Evolutionary conservation across 2,888 invertebrate genomes (phyloP).

Genomic region (Perdita meconis): DNA sequence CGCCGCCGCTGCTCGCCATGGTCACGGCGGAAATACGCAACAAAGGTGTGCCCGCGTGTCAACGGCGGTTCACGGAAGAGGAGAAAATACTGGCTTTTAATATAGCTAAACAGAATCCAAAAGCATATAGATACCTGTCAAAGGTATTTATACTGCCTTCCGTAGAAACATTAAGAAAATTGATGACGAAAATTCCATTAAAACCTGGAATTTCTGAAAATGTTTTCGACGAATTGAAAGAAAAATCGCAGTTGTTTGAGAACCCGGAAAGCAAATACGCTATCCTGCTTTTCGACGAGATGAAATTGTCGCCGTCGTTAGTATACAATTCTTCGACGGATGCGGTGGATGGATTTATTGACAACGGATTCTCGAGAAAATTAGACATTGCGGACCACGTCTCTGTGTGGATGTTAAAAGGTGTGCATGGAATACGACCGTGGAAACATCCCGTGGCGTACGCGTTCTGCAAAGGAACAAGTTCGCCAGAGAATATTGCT

Average conservation of each 20-base stretch:
- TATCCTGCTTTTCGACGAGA: neutral
- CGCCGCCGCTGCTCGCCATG: no score
- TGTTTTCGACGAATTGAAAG: neutral
- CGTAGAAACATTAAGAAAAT: neutral
- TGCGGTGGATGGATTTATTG: neutral
- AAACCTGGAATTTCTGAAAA: neutral
- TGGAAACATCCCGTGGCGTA: neutral
- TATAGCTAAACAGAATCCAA: neutral
- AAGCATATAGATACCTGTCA: neutral
- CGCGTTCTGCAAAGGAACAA: neutral
- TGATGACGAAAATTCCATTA: neutral
- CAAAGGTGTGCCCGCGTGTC: no score
- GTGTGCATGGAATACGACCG: neutral
- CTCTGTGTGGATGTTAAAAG: no score
- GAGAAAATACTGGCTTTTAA: neutral
- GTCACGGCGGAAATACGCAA: no score
- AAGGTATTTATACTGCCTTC: neutral
- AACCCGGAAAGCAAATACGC: neutral
- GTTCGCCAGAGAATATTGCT: neutral
- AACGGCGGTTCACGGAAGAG: neutral
- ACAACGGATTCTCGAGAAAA: neutral
- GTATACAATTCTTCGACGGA: neutral
- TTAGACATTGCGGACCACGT: neutral
- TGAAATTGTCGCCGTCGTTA: neutral
- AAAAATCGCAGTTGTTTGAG: neutral